Evolutionary conservation across 2,888 invertebrate genomes (phyloP).

Genomic region (Cataglyphis rosenhaueri): DNA sequence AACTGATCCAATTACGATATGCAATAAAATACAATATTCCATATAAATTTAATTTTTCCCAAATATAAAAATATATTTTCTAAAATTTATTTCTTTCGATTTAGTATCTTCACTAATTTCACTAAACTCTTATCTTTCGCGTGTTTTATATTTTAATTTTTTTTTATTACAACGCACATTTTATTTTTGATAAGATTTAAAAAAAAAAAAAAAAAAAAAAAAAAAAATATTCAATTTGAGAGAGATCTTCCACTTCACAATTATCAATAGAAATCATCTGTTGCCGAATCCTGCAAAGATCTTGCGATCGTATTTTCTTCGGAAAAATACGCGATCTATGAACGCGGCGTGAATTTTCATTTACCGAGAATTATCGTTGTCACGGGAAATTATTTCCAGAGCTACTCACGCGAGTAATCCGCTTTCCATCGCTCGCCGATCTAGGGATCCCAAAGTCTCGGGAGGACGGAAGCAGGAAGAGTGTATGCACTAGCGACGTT

Average conservation of each 20-base stretch:
- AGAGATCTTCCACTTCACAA: neutral
- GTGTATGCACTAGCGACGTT: neutral
- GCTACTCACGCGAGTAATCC: conserved; percentile 22
- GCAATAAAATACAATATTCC: neutral
- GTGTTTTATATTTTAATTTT: neutral
- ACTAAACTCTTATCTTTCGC: neutral
- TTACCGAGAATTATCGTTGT: neutral
- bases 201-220: neutral
- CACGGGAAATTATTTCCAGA: neutral
- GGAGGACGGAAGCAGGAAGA: neutral
- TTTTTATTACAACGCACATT: neutral
- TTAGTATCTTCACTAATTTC: neutral
- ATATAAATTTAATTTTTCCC: neutral
- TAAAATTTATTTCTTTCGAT: neutral
- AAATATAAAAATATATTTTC: neutral
- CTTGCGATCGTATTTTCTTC: neutral
- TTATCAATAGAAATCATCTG: neutral
- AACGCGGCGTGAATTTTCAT: neutral
- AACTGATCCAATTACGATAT: neutral
- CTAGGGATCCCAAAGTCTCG: neutral
- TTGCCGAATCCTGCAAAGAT: neutral
- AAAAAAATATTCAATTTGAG: neutral
- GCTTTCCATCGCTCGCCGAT: neutral
- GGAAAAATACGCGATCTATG: neutral
- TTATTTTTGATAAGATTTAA: neutral